phyloP scores from a whole-genome alignment of 2,113 vertebrate species.

The Asarcornis scutulata region DNA sequence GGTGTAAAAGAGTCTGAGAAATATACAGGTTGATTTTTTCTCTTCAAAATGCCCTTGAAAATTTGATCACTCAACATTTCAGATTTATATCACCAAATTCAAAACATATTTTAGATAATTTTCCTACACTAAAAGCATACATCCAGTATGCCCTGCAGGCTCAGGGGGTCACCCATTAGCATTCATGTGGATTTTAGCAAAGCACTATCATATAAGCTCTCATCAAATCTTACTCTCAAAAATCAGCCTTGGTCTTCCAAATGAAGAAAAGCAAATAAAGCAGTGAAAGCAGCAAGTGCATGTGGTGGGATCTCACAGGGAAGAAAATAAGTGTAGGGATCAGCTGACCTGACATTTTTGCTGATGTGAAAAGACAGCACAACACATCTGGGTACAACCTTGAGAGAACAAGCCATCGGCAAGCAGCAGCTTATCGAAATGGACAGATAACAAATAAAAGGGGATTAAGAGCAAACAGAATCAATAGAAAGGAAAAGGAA shows the following conservation, averaged over 20 bases:
- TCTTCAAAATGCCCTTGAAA: neutral
- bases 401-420: neutral
- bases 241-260: neutral
- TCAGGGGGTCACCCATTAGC: neutral
- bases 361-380: slow-evolving; percentile 35
- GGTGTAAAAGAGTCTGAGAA: neutral
- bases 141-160: neutral
- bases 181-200: neutral
- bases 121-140: neutral
- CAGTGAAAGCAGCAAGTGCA: rapidly evolving
- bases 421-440: neutral
- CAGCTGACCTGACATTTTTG: neutral
- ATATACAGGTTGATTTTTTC: neutral
- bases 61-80: neutral
- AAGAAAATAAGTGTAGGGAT: neutral
- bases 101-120: neutral
- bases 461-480: neutral
- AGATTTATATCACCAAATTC: neutral
- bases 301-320: neutral
- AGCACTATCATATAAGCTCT: neutral
- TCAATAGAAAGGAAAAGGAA: slow-evolving; percentile 4
- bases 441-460: slow-evolving; percentile 21
- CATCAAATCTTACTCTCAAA: neutral
- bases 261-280: neutral
- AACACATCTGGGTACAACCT: neutral